Conservation (phyloP, 2,888 invertebrate species). For the Amiota communis region DNA sequence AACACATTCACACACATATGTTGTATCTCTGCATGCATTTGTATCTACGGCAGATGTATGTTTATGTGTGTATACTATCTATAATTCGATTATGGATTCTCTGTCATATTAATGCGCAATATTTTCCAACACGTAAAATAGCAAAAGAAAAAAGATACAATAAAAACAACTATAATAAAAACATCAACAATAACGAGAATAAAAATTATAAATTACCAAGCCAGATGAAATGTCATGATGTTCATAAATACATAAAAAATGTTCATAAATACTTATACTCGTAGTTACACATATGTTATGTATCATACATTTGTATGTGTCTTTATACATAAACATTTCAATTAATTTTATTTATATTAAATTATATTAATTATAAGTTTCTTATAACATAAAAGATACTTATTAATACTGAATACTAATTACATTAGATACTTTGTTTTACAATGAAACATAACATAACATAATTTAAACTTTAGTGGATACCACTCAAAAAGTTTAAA, state of each 20-base stretch:
- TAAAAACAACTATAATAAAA: conserved; percentile 43
- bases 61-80: conserved; percentile 46
- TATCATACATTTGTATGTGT: too few species aligned
- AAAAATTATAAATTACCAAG: conserved; percentile 65
- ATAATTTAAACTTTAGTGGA: too few species aligned
- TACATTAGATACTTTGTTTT: too few species aligned
- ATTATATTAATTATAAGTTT: too few species aligned
- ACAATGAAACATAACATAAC: too few species aligned
- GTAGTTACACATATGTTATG: too few species aligned
- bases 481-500: too few species aligned
- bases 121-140: conserved; percentile 60
- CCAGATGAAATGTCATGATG: conserved; percentile 65
- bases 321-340: too few species aligned
- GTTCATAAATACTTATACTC: too few species aligned
- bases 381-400: too few species aligned
- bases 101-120: conserved; percentile 67
- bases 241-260: conserved; percentile 14
- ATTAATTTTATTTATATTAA: too few species aligned
- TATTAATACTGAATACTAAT: too few species aligned
- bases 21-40: conserved; percentile 47
- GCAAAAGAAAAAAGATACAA: conserved; percentile 33
- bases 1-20: conserved; percentile 41
- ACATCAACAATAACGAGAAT: conserved; percentile 53
- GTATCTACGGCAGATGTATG: neutral
- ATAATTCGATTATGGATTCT: conserved; percentile 68